These are phyloP conservation scores for Bettongia penicillata DNA, from an alignment of 2,113 vertebrate genomes.

Conservation along the genomic window DNA sequence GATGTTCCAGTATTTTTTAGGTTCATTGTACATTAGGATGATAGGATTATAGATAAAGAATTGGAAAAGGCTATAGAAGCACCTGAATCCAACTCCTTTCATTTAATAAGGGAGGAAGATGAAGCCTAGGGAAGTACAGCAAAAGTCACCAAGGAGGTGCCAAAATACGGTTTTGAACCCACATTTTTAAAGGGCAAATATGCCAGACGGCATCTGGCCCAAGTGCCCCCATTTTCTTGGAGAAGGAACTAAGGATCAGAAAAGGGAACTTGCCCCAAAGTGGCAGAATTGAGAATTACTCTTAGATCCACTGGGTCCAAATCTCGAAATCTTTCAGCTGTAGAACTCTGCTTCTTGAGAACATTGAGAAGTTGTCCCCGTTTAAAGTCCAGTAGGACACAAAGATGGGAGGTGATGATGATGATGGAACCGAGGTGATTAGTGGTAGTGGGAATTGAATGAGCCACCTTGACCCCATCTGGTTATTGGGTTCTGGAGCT, in stretches of 20 bases:
- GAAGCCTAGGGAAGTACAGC: neutral
- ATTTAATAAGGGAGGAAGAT: neutral
- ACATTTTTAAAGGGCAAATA: neutral
- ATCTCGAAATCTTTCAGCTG: neutral
- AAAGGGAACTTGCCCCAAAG: neutral
- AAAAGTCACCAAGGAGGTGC: neutral
- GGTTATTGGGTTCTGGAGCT: neutral
- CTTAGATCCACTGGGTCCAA: neutral
- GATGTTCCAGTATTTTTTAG: neutral
- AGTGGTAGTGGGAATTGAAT: too few species aligned
- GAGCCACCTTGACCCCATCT: neutral
- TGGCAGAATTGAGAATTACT: neutral
- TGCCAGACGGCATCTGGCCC: neutral
- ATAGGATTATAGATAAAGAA: neutral
- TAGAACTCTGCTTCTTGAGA: neutral
- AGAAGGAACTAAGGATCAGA: neutral
- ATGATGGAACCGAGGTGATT: too few species aligned
- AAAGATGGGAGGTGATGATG: neutral
- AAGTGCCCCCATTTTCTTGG: neutral
- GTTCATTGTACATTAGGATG: neutral
- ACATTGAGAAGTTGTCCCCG: neutral
- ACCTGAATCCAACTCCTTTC: neutral
- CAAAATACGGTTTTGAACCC: neutral
- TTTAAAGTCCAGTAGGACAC: neutral
- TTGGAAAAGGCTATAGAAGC: neutral